A percentile compares a stretch with the other conserved stretches of the same genome.
These are phyloP conservation scores for Passer domesticus DNA, from an alignment of 2,113 vertebrate genomes.

Conservation along the genomic window DNA sequence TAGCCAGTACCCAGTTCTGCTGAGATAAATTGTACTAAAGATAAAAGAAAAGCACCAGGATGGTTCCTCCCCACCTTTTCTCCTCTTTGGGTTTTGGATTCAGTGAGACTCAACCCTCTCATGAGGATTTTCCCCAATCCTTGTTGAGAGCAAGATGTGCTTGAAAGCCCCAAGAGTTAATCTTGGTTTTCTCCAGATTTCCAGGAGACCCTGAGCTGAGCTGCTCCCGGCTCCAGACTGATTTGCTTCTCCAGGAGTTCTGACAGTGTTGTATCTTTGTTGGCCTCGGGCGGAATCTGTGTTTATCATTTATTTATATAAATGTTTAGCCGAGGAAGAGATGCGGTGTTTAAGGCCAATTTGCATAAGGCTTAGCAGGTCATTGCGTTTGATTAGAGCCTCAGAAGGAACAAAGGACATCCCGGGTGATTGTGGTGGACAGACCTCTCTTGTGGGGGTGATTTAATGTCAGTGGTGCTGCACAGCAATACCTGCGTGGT, in stretches of 20 bases:
- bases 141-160: background rate
- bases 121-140: fast-evolving
- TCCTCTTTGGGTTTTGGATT: background rate
- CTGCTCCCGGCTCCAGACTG: background rate
- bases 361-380: conserved; percentile 9
- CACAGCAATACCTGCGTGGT: background rate
- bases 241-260: background rate
- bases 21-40: background rate
- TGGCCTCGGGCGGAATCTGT: background rate
- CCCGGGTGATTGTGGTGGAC: background rate
- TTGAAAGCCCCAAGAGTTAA: background rate
- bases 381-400: conserved; percentile 3
- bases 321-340: conserved; percentile 22
- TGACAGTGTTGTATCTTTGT: background rate
- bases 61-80: background rate
- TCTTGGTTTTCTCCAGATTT: background rate
- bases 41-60: background rate
- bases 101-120: background rate
- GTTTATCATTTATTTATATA: conserved; percentile 12
- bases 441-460: background rate
- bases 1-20: background rate
- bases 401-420: background rate
- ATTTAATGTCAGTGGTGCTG: background rate
- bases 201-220: background rate
- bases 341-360: conserved; percentile 20